phyloP scores from a whole-genome alignment of 2,888 invertebrate species.

The Eristalinus sepulchralis region DNA sequence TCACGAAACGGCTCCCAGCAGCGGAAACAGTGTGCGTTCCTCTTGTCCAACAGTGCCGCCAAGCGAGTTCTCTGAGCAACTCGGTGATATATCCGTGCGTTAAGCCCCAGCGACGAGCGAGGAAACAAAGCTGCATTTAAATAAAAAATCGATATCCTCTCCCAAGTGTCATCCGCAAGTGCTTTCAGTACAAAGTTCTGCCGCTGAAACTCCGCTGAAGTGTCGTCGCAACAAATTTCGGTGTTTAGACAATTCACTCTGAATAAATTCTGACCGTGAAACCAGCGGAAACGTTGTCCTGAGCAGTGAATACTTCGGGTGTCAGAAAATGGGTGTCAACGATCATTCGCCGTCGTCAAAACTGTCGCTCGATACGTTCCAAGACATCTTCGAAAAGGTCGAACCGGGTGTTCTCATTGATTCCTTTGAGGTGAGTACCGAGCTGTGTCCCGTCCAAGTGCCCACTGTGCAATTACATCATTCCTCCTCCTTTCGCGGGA shows the following conservation, averaged over 20 bases:
- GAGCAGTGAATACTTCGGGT: background rate
- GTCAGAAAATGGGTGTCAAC: slow-evolving; percentile 73
- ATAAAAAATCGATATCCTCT: slow-evolving; percentile 53
- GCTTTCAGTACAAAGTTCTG: slow-evolving; percentile 18
- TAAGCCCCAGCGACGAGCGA: background rate
- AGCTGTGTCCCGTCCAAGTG: background rate
- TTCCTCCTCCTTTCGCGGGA: slow-evolving; percentile 1
- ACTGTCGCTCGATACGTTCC: slow-evolving; percentile 83
- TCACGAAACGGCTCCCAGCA: background rate
- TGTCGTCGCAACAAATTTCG: background rate
- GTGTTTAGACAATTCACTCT: background rate
- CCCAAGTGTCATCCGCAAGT: slow-evolving; percentile 36
- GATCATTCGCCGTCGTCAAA: slow-evolving; percentile 70
- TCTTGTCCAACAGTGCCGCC: slow-evolving; percentile 15
- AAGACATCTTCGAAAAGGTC: slow-evolving; percentile 82
- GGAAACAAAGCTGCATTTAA: slow-evolving; percentile 15
- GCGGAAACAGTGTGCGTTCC: slow-evolving; percentile 1
- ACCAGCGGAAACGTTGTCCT: background rate
- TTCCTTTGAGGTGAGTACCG: slow-evolving; percentile 82
- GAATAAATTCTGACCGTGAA: background rate
- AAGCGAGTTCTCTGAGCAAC: slow-evolving; percentile 11
- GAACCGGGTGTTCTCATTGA: slow-evolving; percentile 83
- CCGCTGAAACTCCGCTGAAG: background rate
- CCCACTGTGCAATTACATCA: slow-evolving; percentile 25
- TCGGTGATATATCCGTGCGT: background rate